Conservation (phyloP, 2,888 invertebrate genomes). For the Tyria jacobaeae region DNA sequence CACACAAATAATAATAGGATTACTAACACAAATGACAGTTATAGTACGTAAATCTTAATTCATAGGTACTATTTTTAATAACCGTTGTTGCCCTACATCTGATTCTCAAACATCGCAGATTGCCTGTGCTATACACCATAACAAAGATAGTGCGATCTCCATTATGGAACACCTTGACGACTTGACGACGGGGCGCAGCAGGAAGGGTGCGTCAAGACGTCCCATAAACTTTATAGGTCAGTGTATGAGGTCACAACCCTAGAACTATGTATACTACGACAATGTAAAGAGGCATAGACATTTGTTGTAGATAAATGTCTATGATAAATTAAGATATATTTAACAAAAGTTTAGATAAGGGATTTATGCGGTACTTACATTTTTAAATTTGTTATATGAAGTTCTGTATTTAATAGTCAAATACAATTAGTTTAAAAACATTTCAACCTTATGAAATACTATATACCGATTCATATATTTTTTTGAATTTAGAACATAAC, state of each 20-base stretch:
- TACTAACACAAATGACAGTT: no score
- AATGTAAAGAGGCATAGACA: not conserved
- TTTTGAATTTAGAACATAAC: not conserved
- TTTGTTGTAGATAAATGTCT: no score
- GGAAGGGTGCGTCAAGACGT: conserved; percentile 78
- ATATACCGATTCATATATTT: not conserved
- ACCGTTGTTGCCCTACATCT: conserved; percentile 8
- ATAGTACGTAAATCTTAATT: not conserved
- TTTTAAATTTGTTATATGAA: not conserved
- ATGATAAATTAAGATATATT: no score
- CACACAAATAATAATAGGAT: no score
- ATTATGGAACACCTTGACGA: conserved; percentile 50
- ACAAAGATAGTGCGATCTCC: conserved; percentile 42
- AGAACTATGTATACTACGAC: not conserved
- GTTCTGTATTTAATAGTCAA: not conserved
- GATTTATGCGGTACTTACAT: no score
- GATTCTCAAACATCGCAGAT: conserved; percentile 26
- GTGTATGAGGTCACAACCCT: conserved; percentile 57
- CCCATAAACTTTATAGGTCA: conserved; percentile 78
- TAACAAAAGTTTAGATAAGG: no score
- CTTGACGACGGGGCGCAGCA: conserved; percentile 63
- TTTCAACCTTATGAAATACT: no score
- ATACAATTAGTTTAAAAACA: not conserved
- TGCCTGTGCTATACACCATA: conserved; percentile 18
- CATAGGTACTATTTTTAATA: not conserved